phyloP scores from a whole-genome alignment of 1,140 invertebrate genomes.

The Orchestia grillus region DNA sequence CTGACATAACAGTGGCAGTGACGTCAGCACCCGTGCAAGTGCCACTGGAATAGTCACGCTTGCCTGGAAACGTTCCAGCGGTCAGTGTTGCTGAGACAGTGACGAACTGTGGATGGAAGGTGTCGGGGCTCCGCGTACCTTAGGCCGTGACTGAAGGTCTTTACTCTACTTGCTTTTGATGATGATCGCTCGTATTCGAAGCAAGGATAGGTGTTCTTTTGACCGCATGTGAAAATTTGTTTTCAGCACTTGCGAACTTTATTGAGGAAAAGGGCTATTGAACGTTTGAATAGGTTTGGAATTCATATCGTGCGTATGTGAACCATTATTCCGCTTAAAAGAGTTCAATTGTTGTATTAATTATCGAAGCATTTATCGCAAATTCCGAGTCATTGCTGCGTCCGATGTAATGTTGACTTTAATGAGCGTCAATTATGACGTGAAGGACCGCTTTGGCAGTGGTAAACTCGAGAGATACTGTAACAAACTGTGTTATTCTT shows the following conservation, averaged over 20 bases:
- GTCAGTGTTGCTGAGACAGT: constrained; percentile 41
- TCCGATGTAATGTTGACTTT: no score
- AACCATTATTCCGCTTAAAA: background rate
- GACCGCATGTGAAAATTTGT: background rate
- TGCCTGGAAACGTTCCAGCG: constrained; percentile 45
- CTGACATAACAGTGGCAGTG: background rate
- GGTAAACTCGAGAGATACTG: no score
- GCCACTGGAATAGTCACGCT: constrained; percentile 17
- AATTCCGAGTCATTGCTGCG: no score
- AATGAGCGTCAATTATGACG: no score
- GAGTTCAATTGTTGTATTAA: background rate
- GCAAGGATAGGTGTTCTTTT: background rate
- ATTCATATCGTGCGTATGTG: background rate
- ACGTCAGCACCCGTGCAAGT: constrained; percentile 7
- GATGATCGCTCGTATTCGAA: background rate
- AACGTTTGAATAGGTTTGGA: background rate
- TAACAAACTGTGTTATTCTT: no score
- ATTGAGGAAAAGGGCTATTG: background rate
- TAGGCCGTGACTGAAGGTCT: background rate
- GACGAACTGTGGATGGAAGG: background rate
- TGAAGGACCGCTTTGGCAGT: no score
- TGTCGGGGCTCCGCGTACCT: background rate
- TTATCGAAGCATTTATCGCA: no score
- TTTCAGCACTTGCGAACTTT: background rate
- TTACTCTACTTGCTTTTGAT: background rate